Conservation (phyloP, 2,797 vertebrate species). For the Saxicola maurus region DNA sequence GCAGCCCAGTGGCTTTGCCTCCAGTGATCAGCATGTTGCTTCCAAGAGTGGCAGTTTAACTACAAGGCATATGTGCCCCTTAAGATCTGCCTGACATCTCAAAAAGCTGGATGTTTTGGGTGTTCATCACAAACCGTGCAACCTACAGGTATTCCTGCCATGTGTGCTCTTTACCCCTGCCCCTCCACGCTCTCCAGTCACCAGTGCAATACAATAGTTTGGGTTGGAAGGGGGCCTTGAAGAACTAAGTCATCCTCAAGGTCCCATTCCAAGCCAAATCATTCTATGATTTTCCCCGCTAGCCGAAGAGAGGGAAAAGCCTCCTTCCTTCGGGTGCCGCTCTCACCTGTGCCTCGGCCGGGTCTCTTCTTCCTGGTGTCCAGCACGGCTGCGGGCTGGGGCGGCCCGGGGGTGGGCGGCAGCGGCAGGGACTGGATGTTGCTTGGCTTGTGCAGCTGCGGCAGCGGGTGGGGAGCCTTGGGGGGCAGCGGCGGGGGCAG, state of each 20-base stretch:
- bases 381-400: constrained; percentile 33
- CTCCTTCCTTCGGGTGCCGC: fast-evolving
- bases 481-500: constrained; percentile 72
- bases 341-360: constrained; percentile 63
- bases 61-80: fast-evolving
- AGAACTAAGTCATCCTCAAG: neutral
- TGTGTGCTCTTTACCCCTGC: fast-evolving
- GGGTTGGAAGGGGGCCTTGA: neutral
- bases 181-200: neutral
- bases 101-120: fast-evolving
- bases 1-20: neutral
- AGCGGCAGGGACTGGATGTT: constrained; percentile 54
- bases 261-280: neutral
- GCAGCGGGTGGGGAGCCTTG: constrained; percentile 73
- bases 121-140: fast-evolving
- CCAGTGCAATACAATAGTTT: neutral
- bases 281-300: fast-evolving
- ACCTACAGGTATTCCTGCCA: too few relatives aligned
- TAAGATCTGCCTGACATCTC: neutral
- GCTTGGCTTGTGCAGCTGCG: constrained; percentile 67
- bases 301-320: too few relatives aligned
- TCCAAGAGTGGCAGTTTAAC: neutral
- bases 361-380: constrained; percentile 60
- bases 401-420: constrained; percentile 72
- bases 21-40: fast-evolving